Evolutionary conservation across 2,888 invertebrate species (phyloP), one percentile per base, ranked within the genome.

Genomic region (Hipparchia sbordonii): DNA sequence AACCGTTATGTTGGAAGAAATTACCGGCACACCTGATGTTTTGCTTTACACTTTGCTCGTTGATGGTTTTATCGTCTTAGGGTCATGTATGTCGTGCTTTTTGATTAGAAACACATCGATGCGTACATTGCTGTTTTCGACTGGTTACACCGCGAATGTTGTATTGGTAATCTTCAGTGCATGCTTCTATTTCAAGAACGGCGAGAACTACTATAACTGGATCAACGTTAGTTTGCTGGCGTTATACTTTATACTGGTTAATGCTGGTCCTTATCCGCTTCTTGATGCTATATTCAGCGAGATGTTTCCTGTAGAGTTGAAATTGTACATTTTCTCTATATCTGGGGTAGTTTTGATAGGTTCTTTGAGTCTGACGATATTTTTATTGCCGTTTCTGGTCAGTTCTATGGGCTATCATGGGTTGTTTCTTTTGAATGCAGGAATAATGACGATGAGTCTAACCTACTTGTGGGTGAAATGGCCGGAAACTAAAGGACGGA

Each of bases 221-320:
- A 48, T 68, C 2, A 73, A 67, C n/a, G 23, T 73, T 0, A 7
- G n/a, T 1, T 45, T 73, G 6, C n/a, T 73, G 6, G 67, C 62
- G 0, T 5, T 59, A 0, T 73, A 73, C 63, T 73, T 73, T 23
- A 39, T 71, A 13, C 23, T 63, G 2, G 9, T 73, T 0, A 67
- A 73, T 12, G 10, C 71, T 9, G 73, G 73, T 0, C 67, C 73
- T 0, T 71, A 63, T 13, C 73, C 73, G 7, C 12, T 71, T 57
- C 13, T 73, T 8, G 73, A 73, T 10, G 67, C 67, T 2, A 51
- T 73, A 4, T 10, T 63, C 6, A 71, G 73, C n/a, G 73, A 73
- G 54, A 73, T 73, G 10, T 73, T 67, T 71, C 73, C 73, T 7
- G 9, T 71, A 6, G 73, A 73, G n/a, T 6, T 73, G 0, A 73